Evolutionary conservation across 2,888 invertebrate genomes (phyloP), one percentile per base, ranked within the genome.

Genomic region (Sphaerophoria rueppellii): DNA sequence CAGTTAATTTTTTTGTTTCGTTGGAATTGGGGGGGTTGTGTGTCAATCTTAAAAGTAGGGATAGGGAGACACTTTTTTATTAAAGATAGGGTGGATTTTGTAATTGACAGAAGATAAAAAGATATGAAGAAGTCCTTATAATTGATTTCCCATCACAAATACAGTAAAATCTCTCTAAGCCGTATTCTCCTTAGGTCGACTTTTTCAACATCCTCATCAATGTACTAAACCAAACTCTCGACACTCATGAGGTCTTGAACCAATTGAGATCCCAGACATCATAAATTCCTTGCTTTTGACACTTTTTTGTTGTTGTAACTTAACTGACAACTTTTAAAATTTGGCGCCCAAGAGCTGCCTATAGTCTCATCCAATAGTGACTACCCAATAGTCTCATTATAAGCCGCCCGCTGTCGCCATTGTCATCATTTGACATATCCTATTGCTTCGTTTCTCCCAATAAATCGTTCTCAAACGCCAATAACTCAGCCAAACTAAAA

Each of bases 401-500:
- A 43, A 37, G 4, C 35, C 57, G 35, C 12, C 6, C 24, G 9
- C 52, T 43, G 9, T 12, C 43, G 9, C 12, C 4, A 40, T 7
- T 40, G 43, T 24, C n/a, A 35, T 7, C 11, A 34, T 14, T 35
- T 43, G 14, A 6, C 14, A 16, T 65, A 50, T 65, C 52, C 52
- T 37, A 52, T 63, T 48, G 63, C 35, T 52, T 40, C 52, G 11
- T 46, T 37, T 52, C 52, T 50, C 14, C 50, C 12, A 35, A 65
- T 50, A 65, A 65, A 65, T 65, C 65, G 37, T 54, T 14, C 24
- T 7, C 6, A 40, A 37, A 43, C 70, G 70, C 65, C 79, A 74
- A 83, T 75, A 75, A 72, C 60, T 78, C 74, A 79, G 34, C 54
- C 9, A 40, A 48, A 71, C 54, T 78, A 79, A 82, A 75, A 75